Evolutionary conservation across 2,113 vertebrate genomes (phyloP).

Genomic region (Atherinomorus stipes): DNA sequence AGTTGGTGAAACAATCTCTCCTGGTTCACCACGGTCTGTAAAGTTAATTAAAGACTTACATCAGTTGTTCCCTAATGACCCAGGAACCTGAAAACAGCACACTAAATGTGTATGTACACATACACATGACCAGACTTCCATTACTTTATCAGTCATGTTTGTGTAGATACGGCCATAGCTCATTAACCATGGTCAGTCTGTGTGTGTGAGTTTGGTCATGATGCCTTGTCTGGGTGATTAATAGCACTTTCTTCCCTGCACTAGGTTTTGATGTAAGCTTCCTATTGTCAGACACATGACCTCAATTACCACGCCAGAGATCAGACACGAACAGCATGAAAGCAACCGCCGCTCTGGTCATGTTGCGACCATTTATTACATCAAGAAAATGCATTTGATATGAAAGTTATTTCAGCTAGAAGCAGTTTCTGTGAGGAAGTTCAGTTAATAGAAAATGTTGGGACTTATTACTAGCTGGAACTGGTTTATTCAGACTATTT

Average conservation of each 20-base stretch:
- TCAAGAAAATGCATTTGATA: constrained; percentile 12
- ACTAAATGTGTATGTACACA: not conserved
- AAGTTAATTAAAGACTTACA: constrained; percentile 47
- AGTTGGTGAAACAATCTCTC: constrained; percentile 7
- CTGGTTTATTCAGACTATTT: not conserved
- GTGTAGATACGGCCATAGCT: constrained; percentile 49
- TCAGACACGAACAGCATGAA: constrained; percentile 46
- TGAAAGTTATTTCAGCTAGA: constrained; percentile 2
- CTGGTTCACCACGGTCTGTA: not conserved
- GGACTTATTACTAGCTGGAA: not conserved
- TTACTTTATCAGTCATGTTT: constrained; percentile 41
- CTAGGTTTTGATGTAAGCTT: constrained; percentile 61
- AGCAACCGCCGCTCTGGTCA: constrained; percentile 19
- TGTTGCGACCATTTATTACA: constrained; percentile 34
- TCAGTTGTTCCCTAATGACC: constrained; percentile 66
- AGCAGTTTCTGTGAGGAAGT: not conserved
- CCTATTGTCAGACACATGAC: constrained; percentile 70
- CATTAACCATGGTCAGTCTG: constrained; percentile 58
- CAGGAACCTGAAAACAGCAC: constrained; percentile 25
- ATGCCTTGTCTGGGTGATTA: constrained; percentile 72
- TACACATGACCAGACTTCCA: not conserved
- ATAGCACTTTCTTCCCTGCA: constrained; percentile 54
- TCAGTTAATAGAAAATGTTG: not conserved
- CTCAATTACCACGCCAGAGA: constrained; percentile 66
- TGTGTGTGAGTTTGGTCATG: constrained; percentile 21